Base-by-base conservation (phyloP, 2,113 vertebrate genomes). In the Seriola aureovittata region DNA sequence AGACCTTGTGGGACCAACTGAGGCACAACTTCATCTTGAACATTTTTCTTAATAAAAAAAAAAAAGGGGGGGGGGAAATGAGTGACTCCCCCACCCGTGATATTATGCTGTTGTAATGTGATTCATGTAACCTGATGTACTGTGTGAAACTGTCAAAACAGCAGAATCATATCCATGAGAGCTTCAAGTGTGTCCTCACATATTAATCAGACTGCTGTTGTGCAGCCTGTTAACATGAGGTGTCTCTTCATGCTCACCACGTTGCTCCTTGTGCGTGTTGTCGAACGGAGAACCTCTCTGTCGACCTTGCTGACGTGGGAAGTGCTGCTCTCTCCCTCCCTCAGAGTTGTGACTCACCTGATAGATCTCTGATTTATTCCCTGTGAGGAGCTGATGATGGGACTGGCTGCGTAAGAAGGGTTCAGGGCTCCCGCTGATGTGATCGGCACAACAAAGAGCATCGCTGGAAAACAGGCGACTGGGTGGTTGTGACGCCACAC, bases 291-390 rank as follows among this genome's bases (percentile, higher is more conserved):
- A 74, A 78, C 46, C 85, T 91, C 78, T 70, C 59, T 1, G 63
- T 71, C 58, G 76, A 84, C 85, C 77, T 85, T 69, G 83, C 80
- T 94, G 93, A 93, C 86, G 93, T 93, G 75, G 62, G 78, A 80
- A 70, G 77, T 19, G 52, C 74, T 40, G 50, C 66, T 75, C 81
- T 21, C 87, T 82, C 81, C 71, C 82, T 82, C 83, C 73, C 85
- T 87, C 81, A 4, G 77, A 85, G 80, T 42, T 40, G 89, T 93
- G 93, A 94, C 93, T 94, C 93, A 94, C 92, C 93, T 94, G 91
- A 60, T 44, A 34, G 23, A 90, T 93, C 89, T 89, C 84, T 91
- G 85, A 90, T 93, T 90, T 91, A 86, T 82, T 91, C 88, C 82
- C 82, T 87, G 86, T 42, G 71, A 92, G 81, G 78, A 85, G 65